Evolutionary conservation across 2,113 vertebrate species (phyloP).

Genomic region (Apeltes quadracus): DNA sequence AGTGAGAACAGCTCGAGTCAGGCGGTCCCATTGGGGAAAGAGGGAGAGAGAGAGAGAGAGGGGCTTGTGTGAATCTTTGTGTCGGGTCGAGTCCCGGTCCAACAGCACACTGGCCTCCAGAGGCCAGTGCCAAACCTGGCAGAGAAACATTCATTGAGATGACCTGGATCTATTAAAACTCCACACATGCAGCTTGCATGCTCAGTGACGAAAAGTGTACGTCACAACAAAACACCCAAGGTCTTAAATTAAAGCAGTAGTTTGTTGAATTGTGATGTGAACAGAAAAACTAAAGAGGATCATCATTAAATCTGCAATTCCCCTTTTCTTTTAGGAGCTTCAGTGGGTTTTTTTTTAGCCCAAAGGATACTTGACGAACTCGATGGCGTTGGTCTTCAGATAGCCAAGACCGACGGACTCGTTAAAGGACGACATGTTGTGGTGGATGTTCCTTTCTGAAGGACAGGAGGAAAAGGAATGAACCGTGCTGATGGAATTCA

Average conservation of each 20-base stretch:
- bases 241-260: not conserved
- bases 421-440: constrained; percentile 99
- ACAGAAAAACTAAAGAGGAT: not conserved
- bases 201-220: not conserved
- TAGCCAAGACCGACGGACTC: constrained; percentile 98
- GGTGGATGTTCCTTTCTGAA: constrained; percentile 94
- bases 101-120: constrained; percentile 44
- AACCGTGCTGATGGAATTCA: not conserved
- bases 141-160: constrained; percentile 42
- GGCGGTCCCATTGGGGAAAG: constrained; percentile 46
- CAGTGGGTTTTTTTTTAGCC: not conserved
- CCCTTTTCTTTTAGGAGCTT: not conserved
- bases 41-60: not conserved
- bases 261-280: not conserved
- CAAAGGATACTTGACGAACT: constrained; percentile 99
- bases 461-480: not conserved
- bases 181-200: not conserved
- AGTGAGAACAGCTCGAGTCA: constrained; percentile 73
- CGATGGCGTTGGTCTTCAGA: constrained; percentile 96
- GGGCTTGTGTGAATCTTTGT: constrained; percentile 19
- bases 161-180: constrained; percentile 41
- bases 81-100: constrained; percentile 30
- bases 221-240: not conserved
- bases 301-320: not conserved
- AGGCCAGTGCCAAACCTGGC: constrained; percentile 36